Base-by-base conservation (phyloP, 2,113 vertebrate species). In the Tenebrosternarchus preto region DNA sequence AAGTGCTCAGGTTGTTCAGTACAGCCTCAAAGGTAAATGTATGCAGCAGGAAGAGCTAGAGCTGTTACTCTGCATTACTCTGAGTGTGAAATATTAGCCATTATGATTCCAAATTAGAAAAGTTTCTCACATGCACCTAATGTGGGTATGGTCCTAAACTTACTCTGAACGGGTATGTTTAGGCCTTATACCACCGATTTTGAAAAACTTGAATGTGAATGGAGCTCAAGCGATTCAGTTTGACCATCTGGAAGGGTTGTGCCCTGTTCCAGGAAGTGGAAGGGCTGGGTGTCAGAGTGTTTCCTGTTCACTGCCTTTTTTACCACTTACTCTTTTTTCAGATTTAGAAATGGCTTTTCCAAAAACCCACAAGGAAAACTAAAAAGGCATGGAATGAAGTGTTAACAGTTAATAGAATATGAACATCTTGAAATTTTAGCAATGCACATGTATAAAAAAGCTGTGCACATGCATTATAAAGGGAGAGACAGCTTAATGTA, bases 181-280 rank as follows among this genome's bases (percentile, higher is more conserved):
- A 29, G 19, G n/a, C 53, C 27, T 16, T 31, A 15, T 31, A 15
- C 27, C 11, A 50, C 12, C 9, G 2, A 50, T 2, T 12, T 50
- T 43, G 9, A 12, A 61, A 61, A 67, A 29, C 4, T 3, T 15
- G 25, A 22, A 24, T 8, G 4, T 79, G 66, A 63, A 68, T 69
- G 63, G 43, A 76, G 17, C 9, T 77, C 61, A 24, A 24, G 31
- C 17, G 68, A 17, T 55, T 56, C 6, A 56, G 59, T 77, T n/a
- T 72, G 55, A 53, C 69, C 64, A 82, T 85, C 81, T 86, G 71
- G 68, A 76, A 46, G 72, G 70, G 79, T 72, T 80, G 77, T 83
- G 77, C 50, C 67, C 50, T 68, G 33, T 82, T 83, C 15, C 86
- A 92, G 91, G 90, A 92, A 91, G 88, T 86, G 80, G 84, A 80